A percentile compares a stretch with the other conserved stretches of the same genome.
phyloP scores from a whole-genome alignment of 2,113 vertebrate species.

The Puntigrus tetrazona region DNA sequence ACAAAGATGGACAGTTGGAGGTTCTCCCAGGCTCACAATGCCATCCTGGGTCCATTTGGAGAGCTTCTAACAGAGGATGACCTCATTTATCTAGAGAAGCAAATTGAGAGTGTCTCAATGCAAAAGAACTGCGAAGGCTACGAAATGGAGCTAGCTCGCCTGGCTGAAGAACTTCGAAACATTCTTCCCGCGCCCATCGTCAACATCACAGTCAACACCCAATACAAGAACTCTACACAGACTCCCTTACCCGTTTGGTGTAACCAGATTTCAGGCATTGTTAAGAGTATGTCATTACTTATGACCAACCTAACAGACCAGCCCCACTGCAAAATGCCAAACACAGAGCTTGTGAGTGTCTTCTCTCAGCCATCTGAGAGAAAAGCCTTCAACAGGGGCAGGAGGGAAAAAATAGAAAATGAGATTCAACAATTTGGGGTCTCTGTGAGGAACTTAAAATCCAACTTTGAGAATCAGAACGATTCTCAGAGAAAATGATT shows the following conservation, averaged over 20 bases:
- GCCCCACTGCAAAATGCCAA: conserved; percentile 73
- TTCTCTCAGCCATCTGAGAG: conserved; percentile 71
- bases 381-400: conserved; percentile 56
- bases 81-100: conserved; percentile 86
- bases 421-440: conserved; percentile 90
- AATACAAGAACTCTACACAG: conserved; percentile 73
- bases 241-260: conserved; percentile 86
- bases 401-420: conserved; percentile 76
- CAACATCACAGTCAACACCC: conserved; percentile 85
- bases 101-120: conserved; percentile 84
- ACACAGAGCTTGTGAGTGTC: conserved; percentile 74
- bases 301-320: conserved; percentile 78
- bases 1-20: conserved; percentile 80
- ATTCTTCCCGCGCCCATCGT: conserved; percentile 87
- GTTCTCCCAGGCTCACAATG: conserved; percentile 86
- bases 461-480: conserved; percentile 81
- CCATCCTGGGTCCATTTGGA: conserved; percentile 91
- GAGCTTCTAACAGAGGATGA: conserved; percentile 92
- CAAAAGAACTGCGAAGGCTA: conserved; percentile 83
- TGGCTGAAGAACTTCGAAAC: conserved; percentile 84
- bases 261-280: conserved; percentile 81
- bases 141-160: conserved; percentile 81
- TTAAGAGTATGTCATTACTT: conserved; percentile 87
- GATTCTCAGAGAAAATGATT: conserved; percentile 47
- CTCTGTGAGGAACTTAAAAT: conserved; percentile 83